These are phyloP conservation scores for Dastarcus helophoroides DNA, from an alignment of 2,888 invertebrate genomes.

Conservation along the genomic window DNA sequence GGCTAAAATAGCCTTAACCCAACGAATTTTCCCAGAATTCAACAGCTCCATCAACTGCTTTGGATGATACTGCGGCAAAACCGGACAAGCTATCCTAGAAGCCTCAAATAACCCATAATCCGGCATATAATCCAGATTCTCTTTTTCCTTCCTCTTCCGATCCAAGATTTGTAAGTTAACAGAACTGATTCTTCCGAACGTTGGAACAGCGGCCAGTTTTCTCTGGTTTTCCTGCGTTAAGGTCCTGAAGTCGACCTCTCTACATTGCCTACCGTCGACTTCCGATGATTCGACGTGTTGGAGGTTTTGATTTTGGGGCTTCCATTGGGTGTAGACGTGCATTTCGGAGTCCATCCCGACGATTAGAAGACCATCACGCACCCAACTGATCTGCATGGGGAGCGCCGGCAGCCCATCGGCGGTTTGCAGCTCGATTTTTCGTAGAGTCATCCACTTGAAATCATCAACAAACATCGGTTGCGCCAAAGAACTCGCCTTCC, in stretches of 20 bases:
- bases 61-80: slow-evolving; percentile 97
- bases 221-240: slow-evolving; percentile 58
- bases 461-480: slow-evolving; percentile 84
- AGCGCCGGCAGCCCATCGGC: slow-evolving; percentile 93
- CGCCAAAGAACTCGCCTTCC: slow-evolving; percentile 84
- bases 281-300: slow-evolving; percentile 50
- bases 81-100: slow-evolving; percentile 91
- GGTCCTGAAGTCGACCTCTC: slow-evolving; percentile 57
- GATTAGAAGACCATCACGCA: slow-evolving; percentile 92
- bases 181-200: slow-evolving; percentile 63
- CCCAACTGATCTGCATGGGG: slow-evolving; percentile 98
- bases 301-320: slow-evolving; percentile 45
- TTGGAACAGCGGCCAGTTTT: slow-evolving; percentile 57
- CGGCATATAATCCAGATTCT: slow-evolving; percentile 70
- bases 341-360: slow-evolving; percentile 99
- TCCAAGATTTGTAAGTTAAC: slow-evolving; percentile 72
- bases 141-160: slow-evolving; percentile 45
- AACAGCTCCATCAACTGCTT: slow-evolving; percentile 96
- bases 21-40: slow-evolving; percentile 93
- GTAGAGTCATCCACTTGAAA: slow-evolving; percentile 92
- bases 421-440: slow-evolving; percentile 81
- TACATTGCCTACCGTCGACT: slow-evolving; percentile 44
- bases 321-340: slow-evolving; percentile 99
- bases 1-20: slow-evolving; percentile 96
- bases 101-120: slow-evolving; percentile 95